Conservation (phyloP, 2,113 vertebrate genomes). For the Mormyrus iriodes region DNA sequence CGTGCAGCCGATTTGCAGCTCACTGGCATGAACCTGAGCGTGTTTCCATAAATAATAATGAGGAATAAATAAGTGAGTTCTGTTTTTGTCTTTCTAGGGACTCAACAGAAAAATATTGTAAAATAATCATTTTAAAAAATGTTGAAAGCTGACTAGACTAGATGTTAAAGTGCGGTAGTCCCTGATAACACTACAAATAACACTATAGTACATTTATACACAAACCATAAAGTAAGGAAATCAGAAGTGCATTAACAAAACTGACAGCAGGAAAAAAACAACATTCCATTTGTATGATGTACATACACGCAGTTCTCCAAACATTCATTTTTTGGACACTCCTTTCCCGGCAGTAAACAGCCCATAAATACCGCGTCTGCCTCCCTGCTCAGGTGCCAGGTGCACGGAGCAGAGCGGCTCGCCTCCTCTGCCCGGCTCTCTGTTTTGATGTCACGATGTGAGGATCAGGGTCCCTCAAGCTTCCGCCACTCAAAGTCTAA, state of each 20-base stretch:
- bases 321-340: background rate
- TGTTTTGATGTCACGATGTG: background rate
- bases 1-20: conserved; percentile 7
- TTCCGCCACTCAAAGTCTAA: background rate
- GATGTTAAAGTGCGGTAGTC: background rate
- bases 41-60: conserved; percentile 14
- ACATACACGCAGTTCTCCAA: background rate
- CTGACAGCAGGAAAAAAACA: background rate
- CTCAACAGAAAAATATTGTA: background rate
- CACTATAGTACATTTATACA: background rate
- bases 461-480: background rate
- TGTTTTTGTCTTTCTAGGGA: background rate
- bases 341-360: background rate
- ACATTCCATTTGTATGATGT: background rate
- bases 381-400: background rate
- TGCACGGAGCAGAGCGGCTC: background rate
- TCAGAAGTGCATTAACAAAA: background rate
- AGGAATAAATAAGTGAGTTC: conserved; percentile 34
- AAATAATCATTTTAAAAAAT: background rate
- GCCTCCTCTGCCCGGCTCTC: background rate
- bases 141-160: background rate
- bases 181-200: background rate
- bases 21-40: conserved; percentile 49
- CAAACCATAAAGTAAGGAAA: background rate
- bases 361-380: background rate